A percentile compares a stretch with the other conserved stretches of the same genome.
phyloP scores from a whole-genome alignment of 2,797 vertebrate species.

The Peromyscus melanophrys region DNA sequence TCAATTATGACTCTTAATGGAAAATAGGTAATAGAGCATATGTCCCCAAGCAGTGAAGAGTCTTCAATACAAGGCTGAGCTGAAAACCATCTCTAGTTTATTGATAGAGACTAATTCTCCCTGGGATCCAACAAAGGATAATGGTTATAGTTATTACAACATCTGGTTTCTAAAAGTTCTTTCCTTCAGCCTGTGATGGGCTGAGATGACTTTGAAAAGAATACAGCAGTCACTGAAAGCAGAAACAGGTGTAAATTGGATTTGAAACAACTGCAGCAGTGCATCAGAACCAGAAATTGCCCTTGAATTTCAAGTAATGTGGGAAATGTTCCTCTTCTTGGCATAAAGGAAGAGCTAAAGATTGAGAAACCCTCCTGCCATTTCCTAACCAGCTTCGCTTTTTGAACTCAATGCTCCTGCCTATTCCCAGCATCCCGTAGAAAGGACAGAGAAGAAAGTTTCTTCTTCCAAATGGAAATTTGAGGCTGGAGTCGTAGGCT shows the following conservation, averaged over 20 bases:
- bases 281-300: slow-evolving; percentile 64
- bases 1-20: neutral
- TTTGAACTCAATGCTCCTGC: neutral
- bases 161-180: slow-evolving; percentile 87
- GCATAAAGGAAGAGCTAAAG: neutral
- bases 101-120: slow-evolving; percentile 89
- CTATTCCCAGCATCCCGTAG: neutral
- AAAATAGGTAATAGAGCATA: neutral
- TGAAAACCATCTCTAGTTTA: slow-evolving; percentile 88
- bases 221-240: slow-evolving; percentile 74
- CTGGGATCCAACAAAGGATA: slow-evolving; percentile 89
- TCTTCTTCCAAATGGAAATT: slow-evolving; percentile 21
- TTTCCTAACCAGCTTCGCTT: slow-evolving; percentile 32
- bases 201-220: slow-evolving; percentile 73
- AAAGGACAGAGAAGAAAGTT: neutral
- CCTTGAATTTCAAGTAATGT: slow-evolving; percentile 65
- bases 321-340: slow-evolving; percentile 52
- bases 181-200: slow-evolving; percentile 72
- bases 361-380: neutral
- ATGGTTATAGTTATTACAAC: slow-evolving; percentile 85
- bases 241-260: slow-evolving; percentile 80
- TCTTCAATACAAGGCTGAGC: slow-evolving; percentile 86
- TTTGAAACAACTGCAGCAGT: slow-evolving; percentile 49
- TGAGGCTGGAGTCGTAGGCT: neutral
- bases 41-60: slow-evolving; percentile 76